Conservation (phyloP, 2,797 vertebrate genomes). For the Distichodus sexfasciatus region DNA sequence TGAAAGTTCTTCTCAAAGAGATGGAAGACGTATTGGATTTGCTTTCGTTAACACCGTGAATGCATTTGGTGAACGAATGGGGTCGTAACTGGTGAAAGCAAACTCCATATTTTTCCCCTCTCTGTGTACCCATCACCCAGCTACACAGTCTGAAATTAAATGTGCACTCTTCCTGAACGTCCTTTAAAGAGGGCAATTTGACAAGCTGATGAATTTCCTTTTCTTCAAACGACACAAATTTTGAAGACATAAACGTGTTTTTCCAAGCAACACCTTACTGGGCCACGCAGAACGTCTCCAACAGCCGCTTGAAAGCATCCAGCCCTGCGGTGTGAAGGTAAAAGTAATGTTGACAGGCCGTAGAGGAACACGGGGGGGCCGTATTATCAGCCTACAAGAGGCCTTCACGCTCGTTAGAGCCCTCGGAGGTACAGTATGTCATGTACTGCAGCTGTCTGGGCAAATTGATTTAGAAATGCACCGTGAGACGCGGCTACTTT, state of each 20-base stretch:
- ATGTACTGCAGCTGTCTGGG: slow-evolving; percentile 33
- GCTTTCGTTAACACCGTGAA: slow-evolving; percentile 1
- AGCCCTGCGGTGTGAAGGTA: slow-evolving; percentile 13
- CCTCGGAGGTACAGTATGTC: slow-evolving; percentile 35
- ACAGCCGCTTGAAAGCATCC: slow-evolving; percentile 16
- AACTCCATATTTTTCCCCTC: background rate
- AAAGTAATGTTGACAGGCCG: slow-evolving; percentile 25
- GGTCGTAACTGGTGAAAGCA: slow-evolving; percentile 3
- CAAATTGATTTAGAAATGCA: slow-evolving; percentile 52
- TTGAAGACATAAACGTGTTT: too few relatives aligned
- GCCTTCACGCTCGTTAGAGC: slow-evolving; percentile 39
- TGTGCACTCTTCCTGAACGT: too few relatives aligned
- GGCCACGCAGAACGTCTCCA: too few relatives aligned
- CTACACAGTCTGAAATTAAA: too few relatives aligned
- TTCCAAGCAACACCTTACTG: background rate
- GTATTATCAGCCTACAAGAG: slow-evolving; percentile 46
- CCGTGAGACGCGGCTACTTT: slow-evolving; percentile 43
- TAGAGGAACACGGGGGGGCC: slow-evolving; percentile 22
- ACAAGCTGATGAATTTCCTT: too few relatives aligned
- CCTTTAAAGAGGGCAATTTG: too few relatives aligned
- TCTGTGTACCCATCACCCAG: too few relatives aligned
- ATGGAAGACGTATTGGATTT: background rate
- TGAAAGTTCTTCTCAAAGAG: too few relatives aligned
- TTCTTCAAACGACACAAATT: too few relatives aligned
- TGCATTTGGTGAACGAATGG: slow-evolving; percentile 5